A percentile compares a stretch with the other conserved stretches of the same genome.
Conservation (phyloP, 2,797 vertebrate species). For the Spheniscus humboldti region DNA sequence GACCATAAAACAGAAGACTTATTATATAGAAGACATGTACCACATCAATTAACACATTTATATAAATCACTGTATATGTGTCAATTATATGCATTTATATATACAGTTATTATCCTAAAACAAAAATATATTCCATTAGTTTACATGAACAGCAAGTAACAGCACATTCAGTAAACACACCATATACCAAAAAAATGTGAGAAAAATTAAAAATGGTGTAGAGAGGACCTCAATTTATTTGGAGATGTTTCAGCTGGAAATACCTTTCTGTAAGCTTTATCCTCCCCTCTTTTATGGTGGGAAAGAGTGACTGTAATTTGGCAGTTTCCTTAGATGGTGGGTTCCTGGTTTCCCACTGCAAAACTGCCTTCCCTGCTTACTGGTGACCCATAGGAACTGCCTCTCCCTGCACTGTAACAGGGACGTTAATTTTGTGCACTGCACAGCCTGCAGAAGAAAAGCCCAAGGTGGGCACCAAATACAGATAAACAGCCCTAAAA, state of each 20-base stretch:
- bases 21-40: neutral
- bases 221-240: neutral
- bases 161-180: neutral
- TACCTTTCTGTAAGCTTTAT: neutral
- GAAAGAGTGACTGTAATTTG: neutral
- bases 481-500: neutral
- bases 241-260: neutral
- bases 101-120: neutral
- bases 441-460: neutral
- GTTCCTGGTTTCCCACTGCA: neutral
- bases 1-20: neutral
- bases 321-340: neutral
- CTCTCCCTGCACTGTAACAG: neutral
- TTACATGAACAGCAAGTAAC: neutral
- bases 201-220: neutral
- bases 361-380: neutral
- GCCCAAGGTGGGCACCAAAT: neutral
- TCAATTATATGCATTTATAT: neutral
- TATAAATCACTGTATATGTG: neutral
- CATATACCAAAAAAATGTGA: neutral
- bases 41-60: neutral
- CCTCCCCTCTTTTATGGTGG: neutral
- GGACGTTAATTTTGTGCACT: neutral
- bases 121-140: neutral
- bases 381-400: neutral